Base-by-base conservation (phyloP, 2,888 invertebrate genomes). In the Pinctada fucata region DNA sequence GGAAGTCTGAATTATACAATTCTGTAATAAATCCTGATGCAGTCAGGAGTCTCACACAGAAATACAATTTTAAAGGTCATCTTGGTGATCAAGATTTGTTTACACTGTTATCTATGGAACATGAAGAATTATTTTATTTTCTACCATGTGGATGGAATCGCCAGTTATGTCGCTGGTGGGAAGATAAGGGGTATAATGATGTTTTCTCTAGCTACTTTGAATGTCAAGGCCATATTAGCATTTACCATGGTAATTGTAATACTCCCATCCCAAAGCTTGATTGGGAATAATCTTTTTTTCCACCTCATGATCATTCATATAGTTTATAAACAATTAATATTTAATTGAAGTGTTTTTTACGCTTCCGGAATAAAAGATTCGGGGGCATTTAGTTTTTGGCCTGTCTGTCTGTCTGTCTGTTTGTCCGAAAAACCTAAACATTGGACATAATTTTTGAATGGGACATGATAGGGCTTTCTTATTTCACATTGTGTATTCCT, bases 31-130 rank as follows among this genome's bases (percentile, higher is more conserved):
- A 52, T 64, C 83, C 84, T 2, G 84, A 90, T 0, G 75, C 78
- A 16, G 80, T 93, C 0, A 80, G 87, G 45, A 74, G 81, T 3
- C 78, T 93, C 31, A 90, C 92, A 13, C 77, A 90, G 13, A 93
- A 93, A 83, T 94, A 93, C 85, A 81, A 86, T 48, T 92, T 93
- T 81, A 88, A 90, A 82, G 92, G 92, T 45, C 96, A 96, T 91
- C 93, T 97, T 50, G 96, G 96, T 0, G 96, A 97, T 92, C 96
- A 97, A 92, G 96, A 96, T 93, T 96, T 96, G 92, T 96, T 95
- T 90, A 95, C 96, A 0, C 92, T 96, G 52, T 88, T 96, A 8
- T 95, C 95, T 8, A 94, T 94, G 84, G 96, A 96, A 87, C 93
- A 95, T 86, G 95, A 95, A 5, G 94, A 95, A 82, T 91, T 96